Evolutionary conservation across 1,140 invertebrate genomes (phyloP), one percentile per base, ranked within the genome.

Genomic region (Acromyrmex charruanus): DNA sequence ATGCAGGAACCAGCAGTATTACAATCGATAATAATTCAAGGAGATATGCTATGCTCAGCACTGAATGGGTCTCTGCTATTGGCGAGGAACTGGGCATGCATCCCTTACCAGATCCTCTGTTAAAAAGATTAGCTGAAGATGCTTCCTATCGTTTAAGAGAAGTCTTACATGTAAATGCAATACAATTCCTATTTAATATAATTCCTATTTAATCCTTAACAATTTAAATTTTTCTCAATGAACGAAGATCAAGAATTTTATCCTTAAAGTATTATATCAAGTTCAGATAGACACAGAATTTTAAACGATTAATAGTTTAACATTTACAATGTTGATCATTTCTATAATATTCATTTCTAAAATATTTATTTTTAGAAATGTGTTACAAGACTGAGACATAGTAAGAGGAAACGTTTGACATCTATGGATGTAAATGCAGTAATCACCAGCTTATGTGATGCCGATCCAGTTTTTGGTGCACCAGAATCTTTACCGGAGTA

Each of bases 41-140:
- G 75, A 94, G 85, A 90, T 95, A 95, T 69, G 95, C 95, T 31
- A 90, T 95, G 59, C 84, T 95, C 12, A 95, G 95, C 71, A 95
- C 92, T 25, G 94, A 95, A 18, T 95, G 94, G 94, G 90, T 95
- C 85, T 94, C 94, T 44, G 87, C 93, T 9, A 95, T 95, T 79
- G 94, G 94, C 16, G 95, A 95, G 88, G 95, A 95, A 89, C 88
- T 95, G 18, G 95, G 95, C 49, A 92, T 95, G 87, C 93, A 95
- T 86, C 92, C 94, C 2, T 75, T 95, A 18, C 93, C 94, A 2
- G 94, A 95, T 90, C 90, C 93, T 53, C 86, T 95, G 28, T 68
- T 94, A 18, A 79, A 91, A 86, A 94, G 93, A 92, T 77, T 95
- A 1, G 94, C 95, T 0, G 94, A 95, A 86, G 95, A 95, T 93